Percentiles rank a stretch among this genome's conserved stretches.
Conservation (phyloP, 2,113 vertebrate species). For the Aptenodytes patagonicus region DNA sequence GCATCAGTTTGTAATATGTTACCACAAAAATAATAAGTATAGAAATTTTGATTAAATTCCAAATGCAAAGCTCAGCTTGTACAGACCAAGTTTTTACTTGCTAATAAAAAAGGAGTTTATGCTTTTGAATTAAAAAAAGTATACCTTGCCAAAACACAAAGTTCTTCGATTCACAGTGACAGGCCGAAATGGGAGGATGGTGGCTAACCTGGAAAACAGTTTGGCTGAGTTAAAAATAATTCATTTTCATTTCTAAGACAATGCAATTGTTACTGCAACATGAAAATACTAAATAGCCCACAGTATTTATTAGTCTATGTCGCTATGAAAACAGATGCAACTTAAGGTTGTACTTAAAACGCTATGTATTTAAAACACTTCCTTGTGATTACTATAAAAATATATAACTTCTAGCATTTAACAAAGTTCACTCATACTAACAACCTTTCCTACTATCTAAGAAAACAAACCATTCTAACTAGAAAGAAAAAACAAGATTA, state of each 20-base stretch:
- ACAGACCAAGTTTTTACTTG: background rate
- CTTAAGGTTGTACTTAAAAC: background rate
- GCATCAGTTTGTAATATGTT: background rate
- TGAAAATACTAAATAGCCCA: background rate
- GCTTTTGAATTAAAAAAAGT: slow-evolving; percentile 53
- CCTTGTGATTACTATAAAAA: background rate
- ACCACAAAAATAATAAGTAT: background rate
- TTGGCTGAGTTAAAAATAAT: background rate
- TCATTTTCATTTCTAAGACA: background rate
- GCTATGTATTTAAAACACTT: background rate
- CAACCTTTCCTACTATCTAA: background rate
- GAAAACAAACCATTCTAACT: background rate
- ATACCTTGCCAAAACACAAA: slow-evolving; percentile 99
- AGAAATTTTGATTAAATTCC: background rate
- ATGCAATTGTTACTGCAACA: background rate
- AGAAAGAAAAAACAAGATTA: background rate
- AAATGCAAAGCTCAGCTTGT: slow-evolving; percentile 3
- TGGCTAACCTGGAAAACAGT: slow-evolving; percentile 90
- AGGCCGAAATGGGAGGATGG: slow-evolving; percentile 97
- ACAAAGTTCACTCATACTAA: background rate
- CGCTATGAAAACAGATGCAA: background rate
- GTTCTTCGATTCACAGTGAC: slow-evolving; percentile 99
- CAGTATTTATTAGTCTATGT: background rate
- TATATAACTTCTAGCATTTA: background rate
- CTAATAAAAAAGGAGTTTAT: background rate